These are phyloP conservation scores for Marmota flaviventris DNA, from an alignment of 2,113 vertebrate genomes.

Conservation along the genomic window DNA sequence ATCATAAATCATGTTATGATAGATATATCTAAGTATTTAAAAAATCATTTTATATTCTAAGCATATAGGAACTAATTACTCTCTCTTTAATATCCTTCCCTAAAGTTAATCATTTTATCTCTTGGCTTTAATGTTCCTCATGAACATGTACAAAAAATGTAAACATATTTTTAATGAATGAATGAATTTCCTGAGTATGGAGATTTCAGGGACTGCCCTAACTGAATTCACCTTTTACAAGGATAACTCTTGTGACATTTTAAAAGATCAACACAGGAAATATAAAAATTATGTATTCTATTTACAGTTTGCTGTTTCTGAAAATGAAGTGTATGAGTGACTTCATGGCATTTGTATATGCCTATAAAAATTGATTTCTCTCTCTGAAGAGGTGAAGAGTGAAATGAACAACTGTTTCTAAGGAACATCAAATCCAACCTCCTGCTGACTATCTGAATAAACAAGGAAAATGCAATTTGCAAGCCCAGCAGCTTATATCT, in stretches of 20 bases:
- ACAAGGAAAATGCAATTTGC: constrained; percentile 30
- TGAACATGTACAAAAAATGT: background rate
- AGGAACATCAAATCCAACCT: constrained; percentile 49
- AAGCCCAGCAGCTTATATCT: background rate
- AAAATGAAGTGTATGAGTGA: constrained; percentile 29
- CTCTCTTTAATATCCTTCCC: background rate
- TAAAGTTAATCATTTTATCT: background rate
- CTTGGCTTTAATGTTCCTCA: background rate
- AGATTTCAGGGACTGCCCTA: constrained; percentile 33
- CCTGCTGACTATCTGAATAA: constrained; percentile 42
- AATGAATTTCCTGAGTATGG: constrained; percentile 49
- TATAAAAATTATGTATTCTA: constrained; percentile 37
- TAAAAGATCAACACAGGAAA: constrained; percentile 68
- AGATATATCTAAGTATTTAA: background rate
- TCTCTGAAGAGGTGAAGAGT: constrained; percentile 47
- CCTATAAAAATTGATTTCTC: constrained; percentile 65
- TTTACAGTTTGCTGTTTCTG: constrained; percentile 41
- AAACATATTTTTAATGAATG: background rate
- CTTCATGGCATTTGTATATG: constrained; percentile 31
- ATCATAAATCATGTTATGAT: background rate
- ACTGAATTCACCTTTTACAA: constrained; percentile 49
- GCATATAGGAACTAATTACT: background rate
- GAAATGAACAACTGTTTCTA: constrained; percentile 49
- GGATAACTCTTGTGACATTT: constrained; percentile 36
- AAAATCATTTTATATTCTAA: background rate